Conservation (phyloP, 2,888 invertebrate species). For the Cylloceria caligata region DNA sequence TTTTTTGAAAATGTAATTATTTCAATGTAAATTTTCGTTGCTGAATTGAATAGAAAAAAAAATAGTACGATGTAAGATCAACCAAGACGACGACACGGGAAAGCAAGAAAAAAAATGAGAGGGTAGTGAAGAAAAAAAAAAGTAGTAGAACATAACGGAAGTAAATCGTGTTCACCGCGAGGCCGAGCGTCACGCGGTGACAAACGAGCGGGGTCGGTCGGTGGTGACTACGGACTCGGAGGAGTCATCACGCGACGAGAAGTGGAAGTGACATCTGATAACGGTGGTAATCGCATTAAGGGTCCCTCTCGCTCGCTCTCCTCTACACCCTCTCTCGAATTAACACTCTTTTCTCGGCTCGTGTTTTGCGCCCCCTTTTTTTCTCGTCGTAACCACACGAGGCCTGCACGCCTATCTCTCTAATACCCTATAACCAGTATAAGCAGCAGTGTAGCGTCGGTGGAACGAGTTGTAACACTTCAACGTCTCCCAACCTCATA, state of each 20-base stretch:
- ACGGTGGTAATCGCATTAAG: constrained; percentile 82
- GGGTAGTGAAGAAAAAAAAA: constrained; percentile 38
- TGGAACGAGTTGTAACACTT: constrained; percentile 49
- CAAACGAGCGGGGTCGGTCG: constrained; percentile 78
- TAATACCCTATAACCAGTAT: constrained; percentile 54
- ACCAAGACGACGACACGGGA: not conserved
- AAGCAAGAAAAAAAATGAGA: constrained; percentile 25
- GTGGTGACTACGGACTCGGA: constrained; percentile 43
- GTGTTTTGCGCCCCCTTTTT: constrained; percentile 44
- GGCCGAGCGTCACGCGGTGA: constrained; percentile 82
- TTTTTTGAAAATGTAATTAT: not conserved
- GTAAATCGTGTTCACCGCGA: constrained; percentile 83
- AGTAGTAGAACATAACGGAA: constrained; percentile 78
- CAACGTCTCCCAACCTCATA: constrained; percentile 59
- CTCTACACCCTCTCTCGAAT: constrained; percentile 58
- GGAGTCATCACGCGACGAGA: constrained; percentile 80
- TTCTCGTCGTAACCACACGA: constrained; percentile 18
- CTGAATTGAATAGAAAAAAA: not conserved
- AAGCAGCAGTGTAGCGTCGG: constrained; percentile 5
- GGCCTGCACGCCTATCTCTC: constrained; percentile 45
- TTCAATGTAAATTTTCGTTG: not conserved
- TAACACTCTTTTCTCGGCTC: constrained; percentile 69
- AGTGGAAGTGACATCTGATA: constrained; percentile 83
- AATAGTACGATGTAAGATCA: not conserved
- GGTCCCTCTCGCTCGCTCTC: constrained; percentile 47